Conservation (phyloP, 2,888 invertebrate species). For the Lottia scabra region DNA sequence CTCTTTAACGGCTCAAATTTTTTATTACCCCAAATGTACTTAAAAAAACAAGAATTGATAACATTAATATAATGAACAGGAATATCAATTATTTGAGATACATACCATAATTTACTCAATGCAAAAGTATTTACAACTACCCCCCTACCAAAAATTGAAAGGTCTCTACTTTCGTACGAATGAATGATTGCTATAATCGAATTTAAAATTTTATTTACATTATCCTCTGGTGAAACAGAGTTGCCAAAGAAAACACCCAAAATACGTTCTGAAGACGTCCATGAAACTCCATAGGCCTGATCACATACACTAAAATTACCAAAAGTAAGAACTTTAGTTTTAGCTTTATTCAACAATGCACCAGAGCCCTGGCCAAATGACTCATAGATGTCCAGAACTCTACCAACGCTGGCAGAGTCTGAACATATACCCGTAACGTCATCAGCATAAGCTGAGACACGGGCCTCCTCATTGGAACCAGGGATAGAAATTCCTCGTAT, state of each 20-base stretch:
- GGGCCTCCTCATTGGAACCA: background rate
- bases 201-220: background rate
- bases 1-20: too few relatives aligned
- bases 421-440: constrained; percentile 19
- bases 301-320: background rate
- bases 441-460: constrained; percentile 14
- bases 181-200: background rate
- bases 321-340: background rate
- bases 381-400: constrained; percentile 9
- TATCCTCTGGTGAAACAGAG: background rate
- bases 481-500: background rate
- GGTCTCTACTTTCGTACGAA: background rate
- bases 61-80: background rate
- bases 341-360: background rate
- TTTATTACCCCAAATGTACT: too few relatives aligned
- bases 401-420: constrained; percentile 4
- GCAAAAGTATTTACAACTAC: background rate
- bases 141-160: background rate
- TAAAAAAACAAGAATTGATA: too few relatives aligned
- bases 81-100: background rate
- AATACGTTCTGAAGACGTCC: background rate
- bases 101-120: background rate
- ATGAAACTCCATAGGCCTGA: background rate
- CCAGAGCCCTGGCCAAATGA: background rate
- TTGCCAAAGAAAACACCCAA: background rate